These are phyloP conservation scores for Drosophila micromelanica DNA, from an alignment of 1,140 invertebrate species.

Conservation along the genomic window DNA sequence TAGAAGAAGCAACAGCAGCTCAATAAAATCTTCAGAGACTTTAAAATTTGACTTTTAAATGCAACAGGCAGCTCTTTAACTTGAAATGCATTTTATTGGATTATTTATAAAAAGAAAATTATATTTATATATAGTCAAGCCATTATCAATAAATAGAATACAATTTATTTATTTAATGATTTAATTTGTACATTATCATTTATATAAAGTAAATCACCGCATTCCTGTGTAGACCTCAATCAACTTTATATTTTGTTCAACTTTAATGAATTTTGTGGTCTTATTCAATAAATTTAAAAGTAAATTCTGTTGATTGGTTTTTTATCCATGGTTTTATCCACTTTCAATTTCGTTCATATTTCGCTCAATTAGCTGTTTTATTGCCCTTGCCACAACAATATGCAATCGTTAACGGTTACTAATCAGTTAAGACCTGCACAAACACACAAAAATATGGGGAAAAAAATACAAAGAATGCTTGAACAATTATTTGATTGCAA, in stretches of 20 bases:
- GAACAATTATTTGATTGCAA: slow-evolving; percentile 47
- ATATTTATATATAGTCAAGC: no score
- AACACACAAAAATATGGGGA: slow-evolving; percentile 6
- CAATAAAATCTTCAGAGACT: neutral
- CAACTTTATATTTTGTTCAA: no score
- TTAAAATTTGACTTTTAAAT: neutral
- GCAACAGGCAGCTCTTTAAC: slow-evolving; percentile 11
- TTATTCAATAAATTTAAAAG: neutral
- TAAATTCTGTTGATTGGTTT: neutral
- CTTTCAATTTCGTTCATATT: neutral
- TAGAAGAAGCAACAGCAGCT: neutral
- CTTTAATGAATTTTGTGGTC: neutral
- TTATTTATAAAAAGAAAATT: neutral
- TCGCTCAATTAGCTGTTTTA: slow-evolving; percentile 16
- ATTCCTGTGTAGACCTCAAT: no score
- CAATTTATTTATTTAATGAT: neutral
- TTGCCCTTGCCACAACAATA: slow-evolving; percentile 11
- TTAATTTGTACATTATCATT: no score
- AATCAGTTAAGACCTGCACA: slow-evolving; percentile 27
- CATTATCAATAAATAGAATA: neutral
- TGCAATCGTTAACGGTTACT: slow-evolving; percentile 14
- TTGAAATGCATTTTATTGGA: neutral
- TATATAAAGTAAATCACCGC: no score
- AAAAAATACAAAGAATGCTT: slow-evolving; percentile 24
- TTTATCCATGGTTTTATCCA: no score